A percentile compares a stretch with the other conserved stretches of the same genome.
phyloP scores from a whole-genome alignment of 2,113 vertebrate genomes.

The Enhydra lutris region DNA sequence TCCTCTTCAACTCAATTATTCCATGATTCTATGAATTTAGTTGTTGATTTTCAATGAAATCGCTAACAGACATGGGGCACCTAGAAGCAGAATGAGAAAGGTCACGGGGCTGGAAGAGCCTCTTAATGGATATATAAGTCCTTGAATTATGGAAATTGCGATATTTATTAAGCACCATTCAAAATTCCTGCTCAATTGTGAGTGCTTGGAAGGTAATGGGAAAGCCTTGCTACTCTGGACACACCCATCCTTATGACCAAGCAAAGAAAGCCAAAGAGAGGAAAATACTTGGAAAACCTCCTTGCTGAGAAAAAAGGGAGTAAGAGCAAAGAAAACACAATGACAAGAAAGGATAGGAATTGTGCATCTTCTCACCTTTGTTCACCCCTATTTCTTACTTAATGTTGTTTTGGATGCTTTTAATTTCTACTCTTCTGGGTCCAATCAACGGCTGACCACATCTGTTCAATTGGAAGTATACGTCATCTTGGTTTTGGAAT shows the following conservation, averaged over 20 bases:
- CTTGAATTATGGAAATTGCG: constrained; percentile 47
- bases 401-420: constrained; percentile 8
- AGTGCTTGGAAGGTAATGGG: constrained; percentile 10
- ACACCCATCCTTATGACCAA: constrained; percentile 32
- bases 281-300: constrained; percentile 35
- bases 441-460: constrained; percentile 71
- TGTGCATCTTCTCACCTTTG: background rate
- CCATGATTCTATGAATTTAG: background rate
- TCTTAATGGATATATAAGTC: background rate
- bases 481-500: constrained; percentile 77
- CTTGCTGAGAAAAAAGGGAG: background rate
- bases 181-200: constrained; percentile 20
- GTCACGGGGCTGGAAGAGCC: background rate
- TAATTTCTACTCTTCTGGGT: constrained; percentile 52
- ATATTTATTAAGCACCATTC: background rate
- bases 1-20: background rate
- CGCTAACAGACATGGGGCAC: background rate
- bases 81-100: background rate
- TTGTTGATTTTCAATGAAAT: constrained; percentile 23
- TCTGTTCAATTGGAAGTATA: constrained; percentile 67
- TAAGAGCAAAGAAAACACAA: background rate
- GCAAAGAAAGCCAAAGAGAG: constrained; percentile 27
- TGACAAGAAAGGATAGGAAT: background rate
- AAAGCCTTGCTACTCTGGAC: background rate
- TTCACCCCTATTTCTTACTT: background rate